These are phyloP conservation scores for Fukomys damarensis DNA, from an alignment of 2,113 vertebrate genomes.

Conservation along the genomic window DNA sequence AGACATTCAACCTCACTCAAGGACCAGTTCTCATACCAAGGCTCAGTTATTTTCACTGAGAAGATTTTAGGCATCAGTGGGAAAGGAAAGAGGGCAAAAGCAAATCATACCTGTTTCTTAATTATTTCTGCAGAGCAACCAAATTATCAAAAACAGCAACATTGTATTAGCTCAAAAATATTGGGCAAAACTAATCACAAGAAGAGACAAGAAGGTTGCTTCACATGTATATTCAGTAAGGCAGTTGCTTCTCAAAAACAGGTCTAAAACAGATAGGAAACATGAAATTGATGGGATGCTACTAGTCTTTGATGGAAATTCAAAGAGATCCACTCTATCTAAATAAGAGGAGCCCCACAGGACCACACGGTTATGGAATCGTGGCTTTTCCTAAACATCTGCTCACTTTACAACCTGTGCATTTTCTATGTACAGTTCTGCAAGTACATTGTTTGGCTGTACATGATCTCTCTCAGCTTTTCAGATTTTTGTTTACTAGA, in stretches of 20 bases:
- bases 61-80: neutral
- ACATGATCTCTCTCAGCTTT: neutral
- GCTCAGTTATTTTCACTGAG: neutral
- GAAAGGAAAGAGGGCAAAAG: neutral
- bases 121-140: neutral
- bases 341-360: neutral
- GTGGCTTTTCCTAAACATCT: neutral
- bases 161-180: neutral
- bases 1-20: neutral
- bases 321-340: neutral
- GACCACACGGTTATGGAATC: neutral
- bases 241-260: neutral
- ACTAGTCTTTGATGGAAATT: neutral
- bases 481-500: neutral
- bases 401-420: neutral
- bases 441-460: neutral
- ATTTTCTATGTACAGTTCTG: neutral
- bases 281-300: neutral
- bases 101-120: neutral
- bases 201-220: neutral
- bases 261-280: neutral
- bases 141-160: neutral
- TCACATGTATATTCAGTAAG: neutral
- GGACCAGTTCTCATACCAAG: rapidly evolving
- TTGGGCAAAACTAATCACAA: neutral